Conservation (phyloP, 1,140 invertebrate species). For the Homalodisca vitripennis region DNA sequence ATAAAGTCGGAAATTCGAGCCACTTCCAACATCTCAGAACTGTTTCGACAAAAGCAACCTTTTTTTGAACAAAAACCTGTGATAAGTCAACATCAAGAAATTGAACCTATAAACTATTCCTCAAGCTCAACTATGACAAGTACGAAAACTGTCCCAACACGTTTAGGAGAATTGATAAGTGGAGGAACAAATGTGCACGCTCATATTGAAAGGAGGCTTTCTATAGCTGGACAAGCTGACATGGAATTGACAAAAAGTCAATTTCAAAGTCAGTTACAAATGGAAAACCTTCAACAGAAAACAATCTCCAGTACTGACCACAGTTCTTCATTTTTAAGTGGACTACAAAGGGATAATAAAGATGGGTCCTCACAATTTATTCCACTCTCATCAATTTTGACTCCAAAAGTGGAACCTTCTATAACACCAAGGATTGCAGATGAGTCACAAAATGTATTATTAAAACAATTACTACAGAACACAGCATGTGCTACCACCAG, state of each 20-base stretch:
- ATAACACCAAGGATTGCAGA: too few species aligned
- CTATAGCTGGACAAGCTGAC: too few species aligned
- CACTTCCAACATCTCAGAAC: neutral
- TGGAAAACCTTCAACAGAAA: constrained; percentile 36
- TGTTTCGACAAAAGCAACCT: neutral
- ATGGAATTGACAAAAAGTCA: constrained; percentile 3
- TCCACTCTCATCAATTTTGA: constrained; percentile 38
- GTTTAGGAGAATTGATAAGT: constrained; percentile 14
- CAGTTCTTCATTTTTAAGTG: neutral
- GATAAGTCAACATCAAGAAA: constrained; percentile 2
- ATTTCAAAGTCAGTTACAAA: constrained; percentile 13
- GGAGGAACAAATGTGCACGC: constrained; percentile 15
- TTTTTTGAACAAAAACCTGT: neutral
- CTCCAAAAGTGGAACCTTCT: constrained; percentile 36
- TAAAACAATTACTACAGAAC: constrained; percentile 88
- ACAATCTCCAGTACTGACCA: constrained; percentile 35
- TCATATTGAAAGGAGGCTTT: constrained; percentile 14
- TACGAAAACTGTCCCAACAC: neutral
- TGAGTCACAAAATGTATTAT: constrained; percentile 85
- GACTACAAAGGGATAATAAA: constrained; percentile 35
- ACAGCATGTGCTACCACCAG: constrained; percentile 56
- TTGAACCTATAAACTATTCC: neutral
- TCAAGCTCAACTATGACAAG: neutral
- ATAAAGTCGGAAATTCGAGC: neutral
- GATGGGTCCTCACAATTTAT: constrained; percentile 39